phyloP scores from a whole-genome alignment of 64 coral and sea anemone genomes.

The Pocillopora verrucosa region DNA sequence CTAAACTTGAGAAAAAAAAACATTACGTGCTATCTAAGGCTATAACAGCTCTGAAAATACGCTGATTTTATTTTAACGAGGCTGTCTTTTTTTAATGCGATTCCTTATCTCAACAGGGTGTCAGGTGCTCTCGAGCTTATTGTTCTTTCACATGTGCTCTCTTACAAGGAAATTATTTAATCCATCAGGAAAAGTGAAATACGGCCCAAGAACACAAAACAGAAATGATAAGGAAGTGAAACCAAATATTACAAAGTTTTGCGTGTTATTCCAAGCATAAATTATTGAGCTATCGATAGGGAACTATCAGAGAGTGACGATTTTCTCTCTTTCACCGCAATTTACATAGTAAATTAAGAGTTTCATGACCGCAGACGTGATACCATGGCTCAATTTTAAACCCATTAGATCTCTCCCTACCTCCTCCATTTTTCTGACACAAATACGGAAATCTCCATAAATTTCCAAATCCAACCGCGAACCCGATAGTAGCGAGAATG shows the following conservation, averaged over 20 bases:
- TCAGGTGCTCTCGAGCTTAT: background rate
- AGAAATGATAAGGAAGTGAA: background rate
- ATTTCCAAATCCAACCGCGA: constrained; percentile 56
- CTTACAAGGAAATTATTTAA: background rate
- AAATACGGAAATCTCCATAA: constrained; percentile 64
- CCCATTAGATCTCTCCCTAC: constrained; percentile 12
- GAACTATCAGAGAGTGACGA: background rate
- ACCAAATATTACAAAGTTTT: background rate
- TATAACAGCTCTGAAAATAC: background rate
- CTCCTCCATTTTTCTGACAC: constrained; percentile 71
- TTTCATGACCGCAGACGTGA: background rate
- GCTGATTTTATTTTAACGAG: background rate
- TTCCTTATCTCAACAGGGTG: background rate
- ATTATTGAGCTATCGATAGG: background rate
- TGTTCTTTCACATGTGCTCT: constrained; percentile 17
- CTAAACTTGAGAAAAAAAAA: background rate
- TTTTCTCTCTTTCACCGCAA: background rate
- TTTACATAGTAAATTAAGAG: background rate
- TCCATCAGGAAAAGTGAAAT: background rate
- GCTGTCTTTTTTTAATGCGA: background rate
- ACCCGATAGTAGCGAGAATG: constrained; percentile 52
- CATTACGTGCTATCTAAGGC: background rate
- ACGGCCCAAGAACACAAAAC: background rate
- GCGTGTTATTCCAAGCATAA: background rate
- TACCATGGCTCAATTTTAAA: background rate